Conservation (phyloP, 1,140 invertebrate genomes). For the Drosophila sp. region DNA sequence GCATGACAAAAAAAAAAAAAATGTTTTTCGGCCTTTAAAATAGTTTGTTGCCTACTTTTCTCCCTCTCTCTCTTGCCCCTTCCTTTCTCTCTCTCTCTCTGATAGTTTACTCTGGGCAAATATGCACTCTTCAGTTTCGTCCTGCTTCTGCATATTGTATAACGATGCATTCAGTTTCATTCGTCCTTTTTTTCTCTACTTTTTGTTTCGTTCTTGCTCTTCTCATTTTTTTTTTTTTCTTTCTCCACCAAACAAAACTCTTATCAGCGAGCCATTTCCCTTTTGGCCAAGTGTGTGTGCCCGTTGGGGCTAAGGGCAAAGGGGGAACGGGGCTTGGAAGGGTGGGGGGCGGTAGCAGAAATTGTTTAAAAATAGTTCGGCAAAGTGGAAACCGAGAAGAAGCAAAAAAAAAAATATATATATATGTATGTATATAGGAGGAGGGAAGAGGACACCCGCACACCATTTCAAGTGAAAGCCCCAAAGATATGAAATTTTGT, state of each 20-base stretch:
- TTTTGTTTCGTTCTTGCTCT: constrained; percentile 14
- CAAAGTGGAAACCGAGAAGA: constrained; percentile 56
- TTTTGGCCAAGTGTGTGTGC: constrained; percentile 52
- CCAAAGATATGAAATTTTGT: constrained; percentile 64
- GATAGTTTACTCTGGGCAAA: constrained; percentile 17
- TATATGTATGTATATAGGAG: background rate
- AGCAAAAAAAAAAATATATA: constrained; percentile 29
- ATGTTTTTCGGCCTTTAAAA: constrained; percentile 59
- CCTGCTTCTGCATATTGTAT: constrained; percentile 53
- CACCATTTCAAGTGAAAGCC: constrained; percentile 42
- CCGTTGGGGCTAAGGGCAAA: constrained; percentile 20
- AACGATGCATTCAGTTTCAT: constrained; percentile 47
- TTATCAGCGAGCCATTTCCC: constrained; percentile 62
- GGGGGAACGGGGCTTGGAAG: background rate
- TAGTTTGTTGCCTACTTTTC: constrained; percentile 57
- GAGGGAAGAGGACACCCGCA: background rate
- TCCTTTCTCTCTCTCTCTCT: background rate
- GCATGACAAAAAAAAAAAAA: background rate
- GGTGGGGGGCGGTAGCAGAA: constrained; percentile 41
- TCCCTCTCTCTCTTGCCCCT: background rate
- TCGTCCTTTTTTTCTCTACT: background rate
- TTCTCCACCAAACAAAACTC: constrained; percentile 59
- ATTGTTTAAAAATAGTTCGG: constrained; percentile 66
- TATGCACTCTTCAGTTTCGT: constrained; percentile 20
- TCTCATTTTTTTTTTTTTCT: constrained; percentile 24